Evolutionary conservation across 2,797 vertebrate genomes (phyloP), one percentile per base, ranked within the genome.

Genomic region (Poeciliopsis infans): DNA sequence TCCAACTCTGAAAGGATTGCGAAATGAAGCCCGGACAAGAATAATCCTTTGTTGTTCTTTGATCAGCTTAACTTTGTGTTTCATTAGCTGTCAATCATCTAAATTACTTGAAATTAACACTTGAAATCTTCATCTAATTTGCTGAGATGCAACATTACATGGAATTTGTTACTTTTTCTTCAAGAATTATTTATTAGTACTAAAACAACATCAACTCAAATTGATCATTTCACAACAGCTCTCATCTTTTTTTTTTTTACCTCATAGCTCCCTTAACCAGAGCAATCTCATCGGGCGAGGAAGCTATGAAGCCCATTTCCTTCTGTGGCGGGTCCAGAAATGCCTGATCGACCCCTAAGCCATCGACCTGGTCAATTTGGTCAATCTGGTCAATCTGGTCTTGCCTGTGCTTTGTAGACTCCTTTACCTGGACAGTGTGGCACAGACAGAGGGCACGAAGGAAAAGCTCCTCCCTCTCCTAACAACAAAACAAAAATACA

Each of bases 261-360:
- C 95, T 97, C 94, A 97, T 97, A 72, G 98, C 98, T 15, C 98
- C 98, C 88, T 97, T 97, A 80, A 99, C 97, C 92, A 99, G 93
- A 72, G 98, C 98, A 0, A 98, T 96, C 94, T 99, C 98, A 43
- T 99, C 98, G 0, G 98, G 98, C 7, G 98, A 99, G 41, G 98
- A 98, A 28, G 98, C 97, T 68, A 99, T 96, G 16, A 97, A 99
- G 53, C 95, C 96, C 76, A 86, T 93, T 39, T 94, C 90, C 77
- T 91, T 89, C 6, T 89, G 94, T 0, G 76, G 70, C 5, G 78
- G 2, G 31, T 76, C 77, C 4, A 74, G 16, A 13, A 72, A 36
- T 20, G 78, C 83, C 41, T 88, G 91, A 31, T 91, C 92, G 41
- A 88, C 83, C 94, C 89, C 78, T 83, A 91, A 92, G 51, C 95